Evolutionary conservation across 2,888 invertebrate species (phyloP).

Genomic region (Lasioglossum morio): DNA sequence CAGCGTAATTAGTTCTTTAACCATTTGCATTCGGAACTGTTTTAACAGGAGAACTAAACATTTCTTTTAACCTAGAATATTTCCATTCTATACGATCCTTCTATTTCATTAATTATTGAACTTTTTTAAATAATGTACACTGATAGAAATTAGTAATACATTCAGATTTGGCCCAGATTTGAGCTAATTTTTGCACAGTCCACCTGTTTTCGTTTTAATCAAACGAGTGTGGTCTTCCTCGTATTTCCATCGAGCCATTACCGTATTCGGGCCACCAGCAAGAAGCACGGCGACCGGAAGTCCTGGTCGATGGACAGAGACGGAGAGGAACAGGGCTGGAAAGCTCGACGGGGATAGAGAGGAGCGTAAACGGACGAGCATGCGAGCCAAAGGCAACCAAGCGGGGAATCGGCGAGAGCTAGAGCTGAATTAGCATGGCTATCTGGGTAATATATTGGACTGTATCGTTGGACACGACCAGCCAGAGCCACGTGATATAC

Average conservation of each 20-base stretch:
- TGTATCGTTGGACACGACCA: slow-evolving; percentile 76
- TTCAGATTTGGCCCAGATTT: neutral
- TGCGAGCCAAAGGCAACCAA: slow-evolving; percentile 65
- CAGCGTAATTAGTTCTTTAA: neutral
- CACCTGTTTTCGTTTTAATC: neutral
- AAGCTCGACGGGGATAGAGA: slow-evolving; percentile 27
- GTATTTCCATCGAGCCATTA: neutral
- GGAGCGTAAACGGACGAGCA: slow-evolving; percentile 59
- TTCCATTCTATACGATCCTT: too few species aligned
- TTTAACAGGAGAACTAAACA: too few species aligned
- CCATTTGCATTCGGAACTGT: neutral
- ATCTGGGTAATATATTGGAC: slow-evolving; percentile 82
- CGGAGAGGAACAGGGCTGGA: slow-evolving; percentile 12
- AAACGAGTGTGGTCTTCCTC: neutral
- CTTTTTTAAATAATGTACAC: too few species aligned
- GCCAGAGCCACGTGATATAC: slow-evolving; percentile 76
- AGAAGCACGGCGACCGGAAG: slow-evolving; percentile 14
- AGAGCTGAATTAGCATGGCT: slow-evolving; percentile 81
- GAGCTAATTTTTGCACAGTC: neutral
- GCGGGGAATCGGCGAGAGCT: slow-evolving; percentile 71
- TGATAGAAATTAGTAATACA: neutral
- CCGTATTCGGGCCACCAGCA: slow-evolving; percentile 23
- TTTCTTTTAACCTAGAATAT: too few species aligned
- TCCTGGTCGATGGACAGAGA: slow-evolving; percentile 20
- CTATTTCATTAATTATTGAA: too few species aligned